Evolutionary conservation across 2,113 vertebrate genomes (phyloP).

Genomic region (Bubalus kerabau): DNA sequence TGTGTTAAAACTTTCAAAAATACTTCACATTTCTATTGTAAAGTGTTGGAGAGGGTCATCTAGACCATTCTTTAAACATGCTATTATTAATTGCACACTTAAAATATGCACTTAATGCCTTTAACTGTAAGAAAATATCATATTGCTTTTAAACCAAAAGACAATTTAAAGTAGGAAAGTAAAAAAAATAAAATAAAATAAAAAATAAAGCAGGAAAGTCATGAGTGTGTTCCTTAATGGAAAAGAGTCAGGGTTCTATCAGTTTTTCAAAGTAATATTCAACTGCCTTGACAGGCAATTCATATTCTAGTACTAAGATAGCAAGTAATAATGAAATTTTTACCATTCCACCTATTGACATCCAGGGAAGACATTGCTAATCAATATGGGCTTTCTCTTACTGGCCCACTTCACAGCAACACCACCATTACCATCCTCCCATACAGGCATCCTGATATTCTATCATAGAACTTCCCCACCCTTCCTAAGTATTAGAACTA

Average conservation of each 20-base stretch:
- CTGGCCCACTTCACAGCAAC: neutral
- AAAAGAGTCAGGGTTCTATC: neutral
- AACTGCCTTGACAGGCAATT: neutral
- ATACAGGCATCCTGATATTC: neutral
- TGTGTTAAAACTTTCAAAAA: conserved; percentile 17
- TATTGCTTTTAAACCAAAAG: neutral
- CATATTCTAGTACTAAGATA: neutral
- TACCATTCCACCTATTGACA: neutral
- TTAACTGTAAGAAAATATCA: neutral
- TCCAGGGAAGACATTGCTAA: neutral
- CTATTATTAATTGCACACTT: neutral
- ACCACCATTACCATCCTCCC: neutral
- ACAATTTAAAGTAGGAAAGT: neutral
- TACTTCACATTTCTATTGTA: neutral
- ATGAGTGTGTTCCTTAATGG: neutral
- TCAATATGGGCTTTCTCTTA: neutral
- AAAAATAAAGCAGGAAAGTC: neutral
- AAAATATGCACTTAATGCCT: neutral
- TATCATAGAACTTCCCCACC: neutral
- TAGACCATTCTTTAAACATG: neutral
- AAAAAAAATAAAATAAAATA: neutral
- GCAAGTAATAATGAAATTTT: neutral
- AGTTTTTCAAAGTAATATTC: neutral
- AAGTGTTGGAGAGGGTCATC: neutral
- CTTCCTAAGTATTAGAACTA: neutral